phyloP scores from a whole-genome alignment of 2,797 vertebrate genomes.

The Schizopygopsis malacanthus region DNA sequence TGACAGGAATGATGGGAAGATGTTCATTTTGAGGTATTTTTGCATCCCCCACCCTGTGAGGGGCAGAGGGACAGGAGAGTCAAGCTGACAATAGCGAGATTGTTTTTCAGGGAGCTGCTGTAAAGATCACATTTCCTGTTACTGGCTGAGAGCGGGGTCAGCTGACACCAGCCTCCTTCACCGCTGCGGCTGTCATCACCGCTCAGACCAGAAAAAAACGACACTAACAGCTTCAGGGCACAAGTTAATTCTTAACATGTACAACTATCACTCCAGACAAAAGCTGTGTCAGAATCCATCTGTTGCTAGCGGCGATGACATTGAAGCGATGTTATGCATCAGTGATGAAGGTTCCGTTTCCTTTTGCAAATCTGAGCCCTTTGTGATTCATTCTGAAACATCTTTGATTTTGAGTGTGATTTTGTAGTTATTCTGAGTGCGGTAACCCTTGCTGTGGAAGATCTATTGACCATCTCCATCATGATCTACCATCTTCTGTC shows the following conservation, averaged over 20 bases:
- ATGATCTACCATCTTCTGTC: not conserved
- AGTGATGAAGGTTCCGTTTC: not conserved
- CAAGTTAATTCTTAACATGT: conserved; percentile 35
- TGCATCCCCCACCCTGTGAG: conserved; percentile 37
- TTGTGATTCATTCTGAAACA: conserved; percentile 27
- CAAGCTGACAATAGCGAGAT: conserved; percentile 66
- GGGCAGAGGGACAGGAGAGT: conserved; percentile 39
- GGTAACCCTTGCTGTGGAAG: not conserved
- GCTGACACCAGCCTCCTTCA: conserved; percentile 65
- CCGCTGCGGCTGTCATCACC: conserved; percentile 53
- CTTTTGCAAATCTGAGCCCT: conserved; percentile 30
- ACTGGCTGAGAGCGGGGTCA: conserved; percentile 68
- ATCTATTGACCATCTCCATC: not conserved
- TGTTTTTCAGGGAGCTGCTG: conserved; percentile 63
- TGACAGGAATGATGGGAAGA: conserved; percentile 26
- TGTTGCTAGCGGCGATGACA: not conserved
- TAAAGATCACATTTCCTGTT: conserved; percentile 69
- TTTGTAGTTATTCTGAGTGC: conserved; percentile 2
- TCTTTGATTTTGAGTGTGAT: conserved; percentile 33
- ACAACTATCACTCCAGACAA: not conserved
- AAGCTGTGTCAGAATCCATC: not conserved
- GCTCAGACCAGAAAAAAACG: conserved; percentile 5
- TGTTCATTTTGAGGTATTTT: conserved; percentile 44
- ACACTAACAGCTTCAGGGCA: conserved; percentile 34
- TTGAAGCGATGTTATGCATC: not conserved